Evolutionary conservation across 1,140 invertebrate species (phyloP).

Genomic region (Drosophila fuyamai): DNA sequence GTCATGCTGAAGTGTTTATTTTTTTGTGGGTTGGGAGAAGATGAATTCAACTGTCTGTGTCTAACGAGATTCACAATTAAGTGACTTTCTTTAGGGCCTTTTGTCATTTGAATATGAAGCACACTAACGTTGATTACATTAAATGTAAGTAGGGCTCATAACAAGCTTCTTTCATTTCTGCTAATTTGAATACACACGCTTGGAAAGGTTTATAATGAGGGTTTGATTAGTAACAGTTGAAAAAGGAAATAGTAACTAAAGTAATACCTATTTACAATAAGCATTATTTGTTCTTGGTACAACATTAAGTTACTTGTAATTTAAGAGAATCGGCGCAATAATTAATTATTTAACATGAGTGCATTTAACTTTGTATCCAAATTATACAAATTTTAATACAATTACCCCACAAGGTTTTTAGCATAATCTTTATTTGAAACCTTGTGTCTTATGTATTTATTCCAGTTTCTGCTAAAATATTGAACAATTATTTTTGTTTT

Average conservation of each 20-base stretch:
- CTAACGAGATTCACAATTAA: constrained; percentile 43
- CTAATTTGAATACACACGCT: constrained; percentile 20
- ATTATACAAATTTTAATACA: too few species aligned
- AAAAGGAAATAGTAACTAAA: neutral
- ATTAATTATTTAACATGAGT: too few species aligned
- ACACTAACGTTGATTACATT: constrained; percentile 15
- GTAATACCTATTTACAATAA: too few species aligned
- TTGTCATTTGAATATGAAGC: constrained; percentile 32
- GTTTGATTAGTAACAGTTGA: neutral
- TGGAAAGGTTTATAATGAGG: constrained; percentile 5
- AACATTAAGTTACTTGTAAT: too few species aligned
- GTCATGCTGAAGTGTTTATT: constrained; percentile 34
- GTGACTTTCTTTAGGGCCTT: constrained; percentile 27
- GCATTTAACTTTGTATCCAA: too few species aligned
- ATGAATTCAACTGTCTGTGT: constrained; percentile 31
- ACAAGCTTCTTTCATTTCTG: neutral
- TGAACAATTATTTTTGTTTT: too few species aligned
- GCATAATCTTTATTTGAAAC: too few species aligned
- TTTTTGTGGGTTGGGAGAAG: neutral
- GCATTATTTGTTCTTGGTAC: too few species aligned
- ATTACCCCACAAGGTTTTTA: too few species aligned
- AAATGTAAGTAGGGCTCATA: constrained; percentile 22
- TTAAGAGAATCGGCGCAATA: too few species aligned
- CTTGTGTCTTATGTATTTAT: too few species aligned
- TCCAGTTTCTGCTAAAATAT: too few species aligned